phyloP scores from a whole-genome alignment of 2,888 invertebrate species.

The Drosophila pseudotalamancana region DNA sequence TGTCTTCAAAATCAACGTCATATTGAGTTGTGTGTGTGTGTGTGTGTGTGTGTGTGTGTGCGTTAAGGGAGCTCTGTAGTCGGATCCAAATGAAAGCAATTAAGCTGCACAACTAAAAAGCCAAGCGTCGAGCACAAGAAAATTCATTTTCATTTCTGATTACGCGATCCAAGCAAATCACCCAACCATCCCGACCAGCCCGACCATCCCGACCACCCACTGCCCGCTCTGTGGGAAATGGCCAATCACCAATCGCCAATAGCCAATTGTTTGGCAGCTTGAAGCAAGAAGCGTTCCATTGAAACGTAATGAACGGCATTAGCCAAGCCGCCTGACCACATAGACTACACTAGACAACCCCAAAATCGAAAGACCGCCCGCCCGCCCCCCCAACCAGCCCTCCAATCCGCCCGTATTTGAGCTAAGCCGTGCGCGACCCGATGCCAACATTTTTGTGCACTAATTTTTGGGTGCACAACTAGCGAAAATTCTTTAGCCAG shows the following conservation, averaged over 20 bases:
- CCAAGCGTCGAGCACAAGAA: conserved; percentile 42
- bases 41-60: neutral
- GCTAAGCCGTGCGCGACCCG: conserved; percentile 64
- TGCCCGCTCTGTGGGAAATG: conserved; percentile 4
- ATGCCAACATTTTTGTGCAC: conserved; percentile 59
- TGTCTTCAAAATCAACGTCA: conserved; percentile 76
- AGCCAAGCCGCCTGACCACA: conserved; percentile 41
- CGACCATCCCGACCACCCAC: neutral
- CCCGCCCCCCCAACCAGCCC: neutral
- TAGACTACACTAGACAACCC: conserved; percentile 5
- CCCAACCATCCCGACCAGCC: too few relatives aligned
- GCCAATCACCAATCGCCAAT: conserved; percentile 32
- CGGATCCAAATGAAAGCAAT: conserved; percentile 72
- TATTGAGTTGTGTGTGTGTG: conserved; percentile 51
- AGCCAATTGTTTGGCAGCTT: conserved; percentile 44
- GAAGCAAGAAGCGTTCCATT: conserved; percentile 53
- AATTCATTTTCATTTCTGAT: conserved; percentile 64
- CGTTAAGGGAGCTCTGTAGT: conserved; percentile 22
- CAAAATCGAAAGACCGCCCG: conserved; percentile 14
- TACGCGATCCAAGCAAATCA: conserved; percentile 23
- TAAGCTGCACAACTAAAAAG: conserved; percentile 52
- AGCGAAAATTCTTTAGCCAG: conserved; percentile 34
- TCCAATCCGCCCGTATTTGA: neutral
- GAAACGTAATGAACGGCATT: conserved; percentile 73
- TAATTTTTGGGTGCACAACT: conserved; percentile 60